Evolutionary conservation across 1,140 invertebrate genomes (phyloP), one percentile per base, ranked within the genome.

Genomic region (Brachystomella parvula): DNA sequence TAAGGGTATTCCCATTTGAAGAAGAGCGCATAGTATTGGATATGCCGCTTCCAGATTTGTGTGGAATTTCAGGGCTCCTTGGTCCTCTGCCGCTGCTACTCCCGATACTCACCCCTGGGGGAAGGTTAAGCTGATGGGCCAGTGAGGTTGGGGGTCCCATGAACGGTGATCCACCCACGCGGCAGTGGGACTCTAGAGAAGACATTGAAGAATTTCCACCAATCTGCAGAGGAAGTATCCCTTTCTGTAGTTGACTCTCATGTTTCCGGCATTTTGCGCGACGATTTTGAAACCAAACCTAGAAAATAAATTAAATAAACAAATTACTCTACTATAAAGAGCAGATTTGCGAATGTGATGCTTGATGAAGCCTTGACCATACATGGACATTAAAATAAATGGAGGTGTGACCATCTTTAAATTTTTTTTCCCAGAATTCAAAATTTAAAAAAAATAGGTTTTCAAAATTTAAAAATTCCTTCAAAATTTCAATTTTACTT

Each of bases 211-310:
- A 63, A 62, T 70, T 70, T 3, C 68, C 69, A 17, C 72, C 72
- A 56, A 73, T 71, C 24, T 67, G 66, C 29, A 73, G 67, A 1
- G 72, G 69, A 9, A 73, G 35, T 59, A 73, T 78, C 88, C 89
- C 92, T 89, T 96, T 96, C 76, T 95, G 92, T 82, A 95, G 85
- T 78, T 96, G 93, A 78, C 92, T 96, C 77, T 96, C 93, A 75
- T 96, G 93, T 79, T 96, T 96, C 64, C 94, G 82, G 77, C 92
- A 96, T 80, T 96, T 97, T 21, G 69, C 94, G 73, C 93, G 81
- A 74, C 93, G 82, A 77, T 97, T 97, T 82, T 97, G 93, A 80
- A 96, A 96, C 94, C 94, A 97, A 65, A 94, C 92, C 89, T 91
- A 80, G 39, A 83, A 82, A 73, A 74, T 65, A 76, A 73, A 24